Evolutionary conservation across 2,797 vertebrate species (phyloP).

Genomic region (Momotus momota): DNA sequence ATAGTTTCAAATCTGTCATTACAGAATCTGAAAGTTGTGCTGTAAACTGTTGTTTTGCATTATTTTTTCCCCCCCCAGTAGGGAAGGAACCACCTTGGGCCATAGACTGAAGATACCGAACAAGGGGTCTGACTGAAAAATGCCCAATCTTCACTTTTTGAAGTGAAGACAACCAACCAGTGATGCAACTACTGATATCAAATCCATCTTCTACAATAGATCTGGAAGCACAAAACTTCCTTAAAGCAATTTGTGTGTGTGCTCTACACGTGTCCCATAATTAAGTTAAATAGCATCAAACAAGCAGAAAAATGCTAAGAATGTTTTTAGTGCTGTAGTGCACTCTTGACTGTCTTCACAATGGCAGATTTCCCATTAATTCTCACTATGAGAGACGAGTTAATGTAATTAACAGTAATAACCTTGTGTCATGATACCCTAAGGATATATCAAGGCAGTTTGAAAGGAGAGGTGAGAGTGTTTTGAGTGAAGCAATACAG

Average conservation of each 20-base stretch:
- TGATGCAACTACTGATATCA: background rate
- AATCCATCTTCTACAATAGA: background rate
- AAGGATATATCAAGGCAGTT: background rate
- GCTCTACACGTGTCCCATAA: background rate
- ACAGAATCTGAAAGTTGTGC: background rate
- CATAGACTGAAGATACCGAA: background rate
- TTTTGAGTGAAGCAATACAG: background rate
- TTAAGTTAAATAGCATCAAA: background rate
- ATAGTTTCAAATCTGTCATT: background rate
- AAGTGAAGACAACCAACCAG: background rate
- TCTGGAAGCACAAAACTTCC: background rate
- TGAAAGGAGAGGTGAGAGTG: background rate
- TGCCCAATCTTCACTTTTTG: background rate
- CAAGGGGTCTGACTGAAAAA: background rate
- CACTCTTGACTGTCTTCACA: background rate
- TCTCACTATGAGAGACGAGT: constrained; percentile 43
- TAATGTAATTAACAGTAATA: constrained; percentile 38
- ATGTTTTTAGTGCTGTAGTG: background rate
- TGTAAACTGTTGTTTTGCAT: background rate
- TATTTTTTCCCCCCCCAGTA: background rate
- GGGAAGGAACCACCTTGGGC: background rate
- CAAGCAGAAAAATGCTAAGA: constrained; percentile 17
- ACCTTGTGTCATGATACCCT: background rate
- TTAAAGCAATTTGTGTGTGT: background rate
- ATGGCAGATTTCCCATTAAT: constrained; percentile 34